These are phyloP conservation scores for Rostratula benghalensis DNA, from an alignment of 2,113 vertebrate species.

Conservation along the genomic window DNA sequence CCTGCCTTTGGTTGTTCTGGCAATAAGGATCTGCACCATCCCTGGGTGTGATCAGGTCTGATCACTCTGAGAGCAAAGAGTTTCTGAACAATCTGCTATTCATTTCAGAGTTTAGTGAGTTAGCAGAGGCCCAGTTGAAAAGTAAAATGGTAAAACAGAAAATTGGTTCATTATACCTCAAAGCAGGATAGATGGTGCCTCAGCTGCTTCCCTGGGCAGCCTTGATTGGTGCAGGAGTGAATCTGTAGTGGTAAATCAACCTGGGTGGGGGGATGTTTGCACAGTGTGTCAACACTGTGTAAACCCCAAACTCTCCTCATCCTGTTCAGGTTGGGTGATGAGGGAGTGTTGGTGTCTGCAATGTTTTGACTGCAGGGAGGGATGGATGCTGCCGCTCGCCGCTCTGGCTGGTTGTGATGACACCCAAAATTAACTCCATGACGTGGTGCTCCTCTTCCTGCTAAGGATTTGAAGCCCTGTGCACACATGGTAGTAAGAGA, in stretches of 20 bases:
- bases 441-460: accelerated
- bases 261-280: not conserved
- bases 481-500: not conserved
- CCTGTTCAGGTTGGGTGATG: not conserved
- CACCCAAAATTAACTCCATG: not conserved
- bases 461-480: not conserved
- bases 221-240: not conserved
- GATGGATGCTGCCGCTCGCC: not conserved
- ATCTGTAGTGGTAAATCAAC: not conserved
- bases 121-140: too few species aligned
- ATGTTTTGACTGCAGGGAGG: accelerated
- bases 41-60: too few species aligned
- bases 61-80: too few species aligned
- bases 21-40: too few species aligned
- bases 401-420: not conserved
- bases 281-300: accelerated
- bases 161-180: too few species aligned
- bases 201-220: too few species aligned
- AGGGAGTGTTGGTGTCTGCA: accelerated
- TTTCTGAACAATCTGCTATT: too few species aligned
- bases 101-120: too few species aligned
- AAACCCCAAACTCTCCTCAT: not conserved
- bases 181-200: too few species aligned
- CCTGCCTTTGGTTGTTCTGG: too few species aligned
- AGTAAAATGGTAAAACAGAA: too few species aligned